These are phyloP conservation scores for Austrofundulus limnaeus DNA, from an alignment of 2,113 vertebrate genomes.

Conservation along the genomic window DNA sequence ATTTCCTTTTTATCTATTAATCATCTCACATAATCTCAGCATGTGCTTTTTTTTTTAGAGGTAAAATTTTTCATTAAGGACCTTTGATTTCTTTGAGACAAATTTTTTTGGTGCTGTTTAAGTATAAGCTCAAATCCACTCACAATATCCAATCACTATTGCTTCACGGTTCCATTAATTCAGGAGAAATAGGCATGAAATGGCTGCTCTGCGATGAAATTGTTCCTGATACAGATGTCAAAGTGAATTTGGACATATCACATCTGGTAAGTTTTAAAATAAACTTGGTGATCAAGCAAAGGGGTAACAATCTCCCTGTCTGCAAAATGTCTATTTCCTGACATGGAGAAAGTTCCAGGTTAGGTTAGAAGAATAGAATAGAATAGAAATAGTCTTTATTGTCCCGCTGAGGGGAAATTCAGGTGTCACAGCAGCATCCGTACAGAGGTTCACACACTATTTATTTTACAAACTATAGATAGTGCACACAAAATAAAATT, in stretches of 20 bases:
- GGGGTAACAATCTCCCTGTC: background rate
- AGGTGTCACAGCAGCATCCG: too few species aligned
- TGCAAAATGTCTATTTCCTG: background rate
- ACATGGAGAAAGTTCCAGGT: background rate
- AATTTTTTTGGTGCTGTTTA: background rate
- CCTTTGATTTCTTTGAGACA: background rate
- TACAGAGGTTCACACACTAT: too few species aligned
- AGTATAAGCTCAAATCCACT: background rate
- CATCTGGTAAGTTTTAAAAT: background rate
- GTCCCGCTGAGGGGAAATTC: too few species aligned
- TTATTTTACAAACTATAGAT: too few species aligned
- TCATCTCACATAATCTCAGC: background rate
- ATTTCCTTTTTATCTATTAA: background rate
- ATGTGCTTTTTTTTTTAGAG: background rate
- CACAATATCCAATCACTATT: background rate
- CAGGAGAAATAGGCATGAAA: conserved; percentile 1
- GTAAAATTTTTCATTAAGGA: background rate
- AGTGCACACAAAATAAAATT: too few species aligned
- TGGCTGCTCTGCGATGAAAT: conserved; percentile 9
- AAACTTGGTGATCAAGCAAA: background rate
- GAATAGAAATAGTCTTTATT: too few species aligned
- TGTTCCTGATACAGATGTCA: conserved; percentile 1
- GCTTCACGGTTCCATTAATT: background rate
- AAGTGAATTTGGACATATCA: background rate
- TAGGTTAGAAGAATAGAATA: too few species aligned